These are phyloP conservation scores for Hipparchia sbordonii DNA, from an alignment of 2,888 invertebrate genomes.

Conservation along the genomic window DNA sequence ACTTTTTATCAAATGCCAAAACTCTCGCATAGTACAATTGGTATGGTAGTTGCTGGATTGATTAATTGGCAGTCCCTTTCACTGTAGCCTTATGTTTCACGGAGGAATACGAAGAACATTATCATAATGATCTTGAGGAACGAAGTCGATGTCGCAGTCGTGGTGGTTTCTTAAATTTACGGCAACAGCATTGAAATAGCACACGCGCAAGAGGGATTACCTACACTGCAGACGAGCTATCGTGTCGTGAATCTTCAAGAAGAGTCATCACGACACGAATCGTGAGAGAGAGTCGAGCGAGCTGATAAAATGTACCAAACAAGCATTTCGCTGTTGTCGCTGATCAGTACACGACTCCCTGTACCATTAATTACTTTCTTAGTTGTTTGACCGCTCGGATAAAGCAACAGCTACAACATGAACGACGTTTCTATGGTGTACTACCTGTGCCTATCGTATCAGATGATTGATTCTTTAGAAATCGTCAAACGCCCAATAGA, in stretches of 20 bases:
- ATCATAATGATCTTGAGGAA: neutral
- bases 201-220: slow-evolving; percentile 21
- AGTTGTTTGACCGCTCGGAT: slow-evolving; percentile 11
- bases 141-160: neutral
- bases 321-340: slow-evolving; percentile 41
- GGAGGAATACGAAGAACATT: too few species aligned
- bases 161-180: neutral
- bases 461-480: slow-evolving; percentile 2
- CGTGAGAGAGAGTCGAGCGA: slow-evolving; percentile 48
- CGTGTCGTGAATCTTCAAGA: slow-evolving; percentile 71
- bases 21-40: too few species aligned
- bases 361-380: slow-evolving; percentile 32
- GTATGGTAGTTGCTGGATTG: too few species aligned
- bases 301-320: slow-evolving; percentile 46
- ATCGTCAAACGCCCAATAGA: neutral
- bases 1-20: too few species aligned
- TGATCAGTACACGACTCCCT: slow-evolving; percentile 41
- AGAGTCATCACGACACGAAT: slow-evolving; percentile 64
- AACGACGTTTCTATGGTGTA: neutral
- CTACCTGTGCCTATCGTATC: neutral
- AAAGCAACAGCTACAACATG: neutral
- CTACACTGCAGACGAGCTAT: slow-evolving; percentile 51
- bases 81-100: too few species aligned
- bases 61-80: too few species aligned
- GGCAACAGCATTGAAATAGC: neutral